phyloP scores from a whole-genome alignment of 2,888 invertebrate genomes.

The Gastrophysa polygoni region DNA sequence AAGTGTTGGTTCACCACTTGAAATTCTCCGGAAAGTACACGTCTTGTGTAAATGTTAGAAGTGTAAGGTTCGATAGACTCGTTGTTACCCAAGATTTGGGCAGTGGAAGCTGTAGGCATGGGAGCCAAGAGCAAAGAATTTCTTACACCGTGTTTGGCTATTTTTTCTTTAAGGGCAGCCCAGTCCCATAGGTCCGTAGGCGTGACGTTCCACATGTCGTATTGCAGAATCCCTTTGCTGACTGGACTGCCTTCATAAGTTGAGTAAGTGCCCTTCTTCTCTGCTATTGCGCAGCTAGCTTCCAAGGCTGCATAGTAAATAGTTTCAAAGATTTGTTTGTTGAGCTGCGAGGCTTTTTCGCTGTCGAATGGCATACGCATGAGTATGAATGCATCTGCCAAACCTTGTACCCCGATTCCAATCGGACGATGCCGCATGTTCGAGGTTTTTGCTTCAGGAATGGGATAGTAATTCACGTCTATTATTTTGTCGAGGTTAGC shows the following conservation, averaged over 20 bases:
- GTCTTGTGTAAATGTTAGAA: conserved; percentile 92
- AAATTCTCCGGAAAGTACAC: conserved; percentile 96
- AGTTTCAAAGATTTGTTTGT: conserved; percentile 97
- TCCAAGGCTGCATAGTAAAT: conserved; percentile 97
- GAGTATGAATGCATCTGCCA: conserved; percentile 95
- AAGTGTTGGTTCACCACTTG: conserved; percentile 93
- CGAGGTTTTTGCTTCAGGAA: conserved; percentile 84
- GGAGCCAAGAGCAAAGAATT: conserved; percentile 91
- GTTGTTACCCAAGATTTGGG: conserved; percentile 98
- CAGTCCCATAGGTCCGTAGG: conserved; percentile 92
- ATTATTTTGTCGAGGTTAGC: conserved; percentile 96
- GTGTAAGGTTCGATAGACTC: conserved; percentile 99
- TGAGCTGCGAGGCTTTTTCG: conserved; percentile 81
- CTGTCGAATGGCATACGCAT: conserved; percentile 95
- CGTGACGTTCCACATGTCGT: conserved; percentile 95
- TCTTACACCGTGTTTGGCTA: conserved; percentile 86
- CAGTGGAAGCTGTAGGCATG: conserved; percentile 99
- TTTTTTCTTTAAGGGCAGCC: conserved; percentile 79
- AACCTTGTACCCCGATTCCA: conserved; percentile 92
- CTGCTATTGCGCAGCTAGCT: conserved; percentile 92
- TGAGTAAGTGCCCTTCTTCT: conserved; percentile 83
- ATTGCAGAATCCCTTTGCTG: conserved; percentile 94
- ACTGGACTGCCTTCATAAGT: conserved; percentile 89
- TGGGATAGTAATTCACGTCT: conserved; percentile 94
- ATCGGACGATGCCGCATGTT: conserved; percentile 87